Evolutionary conservation across 23 tunicate species (phyloP).

Genomic region (Styela clava): DNA sequence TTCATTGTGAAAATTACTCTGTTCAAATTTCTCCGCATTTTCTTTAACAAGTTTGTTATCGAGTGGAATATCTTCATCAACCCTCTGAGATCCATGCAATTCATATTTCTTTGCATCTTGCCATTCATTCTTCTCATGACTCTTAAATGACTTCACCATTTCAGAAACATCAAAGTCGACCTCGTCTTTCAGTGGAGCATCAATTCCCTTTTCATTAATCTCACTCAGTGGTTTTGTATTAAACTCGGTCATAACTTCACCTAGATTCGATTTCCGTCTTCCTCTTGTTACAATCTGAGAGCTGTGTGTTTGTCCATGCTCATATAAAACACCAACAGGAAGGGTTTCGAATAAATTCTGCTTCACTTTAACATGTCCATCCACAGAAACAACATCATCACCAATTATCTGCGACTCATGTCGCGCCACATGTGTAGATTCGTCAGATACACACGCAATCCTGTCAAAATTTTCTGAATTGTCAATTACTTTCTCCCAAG

Average conservation of each 20-base stretch:
- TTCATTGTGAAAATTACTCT: neutral
- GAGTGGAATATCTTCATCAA: neutral
- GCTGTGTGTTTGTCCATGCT: neutral
- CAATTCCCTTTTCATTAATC: neutral
- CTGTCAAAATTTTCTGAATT: neutral
- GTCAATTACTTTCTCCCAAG: neutral
- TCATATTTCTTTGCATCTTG: neutral
- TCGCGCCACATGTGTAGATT: neutral
- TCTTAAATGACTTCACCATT: neutral
- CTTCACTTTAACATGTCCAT: slow-evolving; percentile 18
- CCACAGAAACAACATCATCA: neutral
- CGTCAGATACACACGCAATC: neutral
- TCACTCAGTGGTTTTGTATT: neutral
- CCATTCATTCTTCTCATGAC: neutral
- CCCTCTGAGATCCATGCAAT: slow-evolving; percentile 2
- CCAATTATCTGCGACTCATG: slow-evolving; percentile 2
- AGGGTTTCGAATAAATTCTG: neutral
- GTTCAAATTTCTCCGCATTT: neutral
- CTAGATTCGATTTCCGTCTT: neutral
- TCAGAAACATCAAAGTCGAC: neutral
- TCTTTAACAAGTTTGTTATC: neutral
- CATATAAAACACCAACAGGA: neutral
- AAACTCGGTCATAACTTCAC: neutral
- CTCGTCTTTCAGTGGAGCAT: neutral
- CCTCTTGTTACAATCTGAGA: slow-evolving; percentile 6